These are phyloP conservation scores for Zhengitettix transpicula DNA, from an alignment of 2,888 invertebrate species.

Conservation along the genomic window DNA sequence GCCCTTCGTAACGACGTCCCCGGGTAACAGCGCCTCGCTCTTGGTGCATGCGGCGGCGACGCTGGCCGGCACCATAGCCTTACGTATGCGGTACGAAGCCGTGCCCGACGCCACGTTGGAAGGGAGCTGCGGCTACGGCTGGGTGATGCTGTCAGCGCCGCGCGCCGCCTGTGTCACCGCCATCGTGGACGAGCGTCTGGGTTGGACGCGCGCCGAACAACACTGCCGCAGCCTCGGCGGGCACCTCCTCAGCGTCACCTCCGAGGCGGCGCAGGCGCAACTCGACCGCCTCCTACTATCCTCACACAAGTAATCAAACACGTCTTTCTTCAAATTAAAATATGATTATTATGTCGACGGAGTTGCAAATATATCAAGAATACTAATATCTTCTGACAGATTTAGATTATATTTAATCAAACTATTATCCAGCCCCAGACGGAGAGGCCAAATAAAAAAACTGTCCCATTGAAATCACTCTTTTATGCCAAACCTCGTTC, in stretches of 20 bases:
- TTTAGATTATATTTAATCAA: too few relatives aligned
- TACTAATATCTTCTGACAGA: too few relatives aligned
- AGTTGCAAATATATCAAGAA: too few relatives aligned
- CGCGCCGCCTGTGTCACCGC: constrained; percentile 48
- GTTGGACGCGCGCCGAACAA: constrained; percentile 40
- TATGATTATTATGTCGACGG: too few relatives aligned
- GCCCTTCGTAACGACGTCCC: too few relatives aligned
- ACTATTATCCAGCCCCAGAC: too few relatives aligned
- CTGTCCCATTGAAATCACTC: too few relatives aligned
- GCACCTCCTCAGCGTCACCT: constrained; percentile 45
- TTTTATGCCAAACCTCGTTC: too few relatives aligned
- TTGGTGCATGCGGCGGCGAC: not conserved
- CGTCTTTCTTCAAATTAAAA: too few relatives aligned
- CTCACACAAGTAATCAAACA: too few relatives aligned
- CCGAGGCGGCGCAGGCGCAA: constrained; percentile 42
- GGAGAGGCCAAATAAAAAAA: too few relatives aligned
- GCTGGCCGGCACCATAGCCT: not conserved
- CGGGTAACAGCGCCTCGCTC: not conserved
- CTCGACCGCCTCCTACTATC: constrained; percentile 41
- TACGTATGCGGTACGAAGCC: constrained; percentile 23
- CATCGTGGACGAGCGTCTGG: constrained; percentile 45
- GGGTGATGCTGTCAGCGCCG: constrained; percentile 32
- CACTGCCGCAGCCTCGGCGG: constrained; percentile 27
- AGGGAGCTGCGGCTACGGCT: constrained; percentile 51
- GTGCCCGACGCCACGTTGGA: constrained; percentile 42